Evolutionary conservation across 2,888 invertebrate genomes (phyloP).

Genomic region (Panopea generosa): DNA sequence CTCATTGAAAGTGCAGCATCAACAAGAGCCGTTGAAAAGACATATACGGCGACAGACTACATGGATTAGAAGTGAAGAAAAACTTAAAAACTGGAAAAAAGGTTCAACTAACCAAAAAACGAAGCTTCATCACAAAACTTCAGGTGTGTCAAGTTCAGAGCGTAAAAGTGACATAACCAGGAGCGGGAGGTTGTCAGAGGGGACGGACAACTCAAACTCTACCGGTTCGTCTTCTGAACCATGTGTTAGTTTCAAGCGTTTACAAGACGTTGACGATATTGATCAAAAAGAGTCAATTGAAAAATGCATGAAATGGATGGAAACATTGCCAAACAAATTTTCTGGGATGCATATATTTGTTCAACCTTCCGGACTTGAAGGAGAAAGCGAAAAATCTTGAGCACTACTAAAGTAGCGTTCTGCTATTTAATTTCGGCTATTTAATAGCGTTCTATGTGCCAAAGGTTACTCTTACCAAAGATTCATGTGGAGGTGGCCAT

Average conservation of each 20-base stretch:
- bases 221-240: constrained; percentile 53
- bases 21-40: constrained; percentile 1
- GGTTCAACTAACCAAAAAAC: constrained; percentile 20
- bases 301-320: constrained; percentile 76
- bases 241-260: constrained; percentile 23
- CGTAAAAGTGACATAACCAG: constrained; percentile 69
- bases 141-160: constrained; percentile 47
- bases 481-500: no score
- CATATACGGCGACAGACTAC: constrained; percentile 41
- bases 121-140: constrained; percentile 22
- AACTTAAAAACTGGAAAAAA: constrained; percentile 67
- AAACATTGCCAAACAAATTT: constrained; percentile 73
- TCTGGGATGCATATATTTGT: constrained; percentile 73
- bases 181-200: constrained; percentile 60
- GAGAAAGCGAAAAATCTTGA: background rate
- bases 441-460: no score
- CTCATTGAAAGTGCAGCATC: constrained; percentile 13
- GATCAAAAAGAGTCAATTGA: constrained; percentile 63
- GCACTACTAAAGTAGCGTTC: no score
- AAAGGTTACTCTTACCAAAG: no score
- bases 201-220: constrained; percentile 39
- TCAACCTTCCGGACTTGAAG: constrained; percentile 44
- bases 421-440: no score
- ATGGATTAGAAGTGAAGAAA: constrained; percentile 67
- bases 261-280: constrained; percentile 53